Evolutionary conservation across 1,140 invertebrate genomes (phyloP), one percentile per base, ranked within the genome.

Genomic region (Lordiphosa stackelbergi): DNA sequence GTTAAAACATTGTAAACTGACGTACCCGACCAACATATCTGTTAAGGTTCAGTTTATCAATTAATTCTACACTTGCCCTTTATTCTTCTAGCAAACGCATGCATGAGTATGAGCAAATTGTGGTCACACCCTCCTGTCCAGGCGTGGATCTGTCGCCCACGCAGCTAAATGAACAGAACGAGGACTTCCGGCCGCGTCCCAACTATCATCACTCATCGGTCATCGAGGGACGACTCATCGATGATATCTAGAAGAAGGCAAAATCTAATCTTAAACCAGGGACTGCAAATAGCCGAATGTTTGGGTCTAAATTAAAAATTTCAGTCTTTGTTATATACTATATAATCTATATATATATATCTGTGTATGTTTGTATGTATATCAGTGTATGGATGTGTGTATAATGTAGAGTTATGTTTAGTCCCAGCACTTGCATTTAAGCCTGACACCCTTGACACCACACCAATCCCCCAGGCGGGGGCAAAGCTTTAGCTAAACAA

Each of bases 91-190:
- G 94, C 54, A 92, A 93, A 90, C 91, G 93, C 47, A 91, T 92
- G 35, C 90, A 93, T 51, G 93, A 95, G 85, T 96, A 96, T 69
- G 95, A 97, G 78, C 95, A 97, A 87, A 94, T 97, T 71, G 93
- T 98, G 0, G 95, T 97, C 42, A 95, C 96, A 3, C 95, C 96
- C 1, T 91, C 93, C 7, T 94, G 95, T 78, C 94, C 95, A 1
- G 94, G 93, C 41, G 91, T 97, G 6, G 91, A 95, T 74, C 91
- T 96, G 13, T 92, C 92, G 66, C 93, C 95, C 12, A 92, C 95
- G 45, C 95, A 97, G 85, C 89, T 98, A 16, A 99, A 96, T 62
- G 96, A 98, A 81, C 95, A 98, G 74, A 98, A 98, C 88, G 93
- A 95, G 88, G 97, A 99, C 88, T 99, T 98, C 88, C 92, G 95